Evolutionary conservation across 1,140 invertebrate species (phyloP), one percentile per base, ranked within the genome.

Genomic region (Lepeophtheirus salmonis): DNA sequence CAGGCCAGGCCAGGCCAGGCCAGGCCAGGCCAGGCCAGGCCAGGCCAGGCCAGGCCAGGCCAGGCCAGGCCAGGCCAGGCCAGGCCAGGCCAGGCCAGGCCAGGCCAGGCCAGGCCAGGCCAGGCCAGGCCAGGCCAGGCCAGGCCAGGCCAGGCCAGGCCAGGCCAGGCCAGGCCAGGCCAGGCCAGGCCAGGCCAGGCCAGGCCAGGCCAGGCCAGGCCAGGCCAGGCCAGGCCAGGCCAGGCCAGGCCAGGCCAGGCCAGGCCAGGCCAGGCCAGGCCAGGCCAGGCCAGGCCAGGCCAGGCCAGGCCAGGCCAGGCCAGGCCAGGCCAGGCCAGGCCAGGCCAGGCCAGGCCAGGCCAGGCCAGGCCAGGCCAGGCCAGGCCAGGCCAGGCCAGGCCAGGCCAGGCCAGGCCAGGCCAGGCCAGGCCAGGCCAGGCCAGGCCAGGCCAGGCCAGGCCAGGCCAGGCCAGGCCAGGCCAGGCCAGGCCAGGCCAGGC

Each of bases 31-130:
- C 63, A 64, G 63, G 63, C 63, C 63, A 64, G 63, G 63, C 63
- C 63, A 64, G 63, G 63, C 63, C 63, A 64, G 63, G 63, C 49
- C 56, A 64, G 63, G 63, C 63, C 63, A 64, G 63, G 63, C 63
- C 63, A 64, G 63, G 63, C 63, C 63, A 64, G 64, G 64, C 53
- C 61, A 65, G 64, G 64, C 51, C 64, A 63, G 64, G 63, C 63
- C 64, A 66, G 64, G 64, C 63, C 64, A 66, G 64, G 64, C 63
- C 64, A 66, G 64, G 64, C 63, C 64, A 66, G 64, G 64, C 63
- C 64, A 66, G 64, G 64, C 63, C 64, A 66, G 64, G 64, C 63
- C 64, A 66, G 64, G 64, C 63, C 64, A 66, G 64, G 64, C 63
- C 64, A 66, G 64, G 64, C 63, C 64, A 66, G 64, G 64, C 63